These are phyloP conservation scores for Noctua janthe DNA, from an alignment of 2,888 invertebrate genomes.

Conservation along the genomic window DNA sequence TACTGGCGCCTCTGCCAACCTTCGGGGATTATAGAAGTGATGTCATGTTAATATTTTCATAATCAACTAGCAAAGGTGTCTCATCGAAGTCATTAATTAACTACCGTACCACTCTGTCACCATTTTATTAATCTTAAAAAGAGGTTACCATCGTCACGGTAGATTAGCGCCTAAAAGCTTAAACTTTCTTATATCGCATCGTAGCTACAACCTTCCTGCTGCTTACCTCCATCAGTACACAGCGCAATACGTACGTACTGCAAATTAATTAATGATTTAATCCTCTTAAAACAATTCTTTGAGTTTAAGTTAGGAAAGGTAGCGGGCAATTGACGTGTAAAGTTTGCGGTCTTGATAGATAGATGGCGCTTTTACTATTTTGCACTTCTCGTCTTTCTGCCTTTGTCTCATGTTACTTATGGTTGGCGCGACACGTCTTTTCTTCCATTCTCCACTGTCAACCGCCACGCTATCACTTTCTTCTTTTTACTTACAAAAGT, in stretches of 20 bases:
- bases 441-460: not conserved
- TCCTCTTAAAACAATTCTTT: constrained; percentile 69
- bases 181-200: constrained; percentile 38
- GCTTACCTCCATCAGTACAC: constrained; percentile 17
- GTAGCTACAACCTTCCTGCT: constrained; percentile 23
- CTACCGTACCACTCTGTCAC: not conserved
- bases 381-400: not conserved
- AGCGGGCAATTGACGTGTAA: constrained; percentile 21
- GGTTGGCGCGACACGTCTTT: fast-evolving
- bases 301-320: constrained; percentile 19
- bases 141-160: not conserved
- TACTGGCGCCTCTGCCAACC: not conserved
- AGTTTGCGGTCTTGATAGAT: not conserved
- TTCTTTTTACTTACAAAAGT: not conserved
- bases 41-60: not conserved
- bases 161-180: constrained; percentile 8
- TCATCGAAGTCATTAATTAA: not conserved
- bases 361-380: constrained; percentile 34
- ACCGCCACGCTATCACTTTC: not conserved
- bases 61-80: not conserved
- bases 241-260: constrained; percentile 53
- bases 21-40: not conserved
- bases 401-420: not conserved
- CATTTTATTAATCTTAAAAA: not conserved
- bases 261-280: constrained; percentile 74